Conservation (phyloP, 2,797 vertebrate genomes). For the Rhincodon typus region DNA sequence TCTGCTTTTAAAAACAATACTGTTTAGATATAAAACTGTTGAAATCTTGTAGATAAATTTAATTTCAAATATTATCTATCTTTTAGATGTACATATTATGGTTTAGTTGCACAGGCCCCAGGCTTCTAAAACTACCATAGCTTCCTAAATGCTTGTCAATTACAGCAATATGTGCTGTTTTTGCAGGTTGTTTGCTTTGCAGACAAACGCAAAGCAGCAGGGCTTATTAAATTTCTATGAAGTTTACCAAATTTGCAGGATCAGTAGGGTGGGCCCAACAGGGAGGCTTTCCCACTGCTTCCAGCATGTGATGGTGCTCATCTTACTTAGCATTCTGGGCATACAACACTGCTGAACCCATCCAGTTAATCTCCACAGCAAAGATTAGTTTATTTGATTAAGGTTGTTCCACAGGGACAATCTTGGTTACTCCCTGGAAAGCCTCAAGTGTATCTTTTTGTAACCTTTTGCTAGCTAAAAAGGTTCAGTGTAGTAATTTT, state of each 20-base stretch:
- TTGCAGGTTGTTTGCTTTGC: slow-evolving; percentile 53
- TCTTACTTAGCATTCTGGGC: slow-evolving; percentile 57
- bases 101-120: slow-evolving; percentile 57
- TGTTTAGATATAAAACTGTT: neutral
- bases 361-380: slow-evolving; percentile 59
- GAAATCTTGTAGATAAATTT: slow-evolving; percentile 44
- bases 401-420: slow-evolving; percentile 56
- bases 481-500: slow-evolving; percentile 65
- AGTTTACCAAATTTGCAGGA: slow-evolving; percentile 69
- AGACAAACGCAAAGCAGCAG: slow-evolving; percentile 62
- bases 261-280: slow-evolving; percentile 59
- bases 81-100: slow-evolving; percentile 64
- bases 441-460: slow-evolving; percentile 51
- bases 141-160: slow-evolving; percentile 58
- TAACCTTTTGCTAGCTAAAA: slow-evolving; percentile 55
- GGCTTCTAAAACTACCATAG: slow-evolving; percentile 50
- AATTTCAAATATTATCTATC: slow-evolving; percentile 62
- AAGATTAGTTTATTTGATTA: slow-evolving; percentile 72
- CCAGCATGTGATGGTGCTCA: slow-evolving; percentile 54
- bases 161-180: slow-evolving; percentile 59
- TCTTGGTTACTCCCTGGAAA: slow-evolving; percentile 50
- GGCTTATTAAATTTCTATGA: slow-evolving; percentile 72
- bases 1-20: neutral
- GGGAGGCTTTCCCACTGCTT: slow-evolving; percentile 54
- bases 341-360: slow-evolving; percentile 49